Conservation (phyloP, 2,797 vertebrate genomes). For the Acanthurus tractus region DNA sequence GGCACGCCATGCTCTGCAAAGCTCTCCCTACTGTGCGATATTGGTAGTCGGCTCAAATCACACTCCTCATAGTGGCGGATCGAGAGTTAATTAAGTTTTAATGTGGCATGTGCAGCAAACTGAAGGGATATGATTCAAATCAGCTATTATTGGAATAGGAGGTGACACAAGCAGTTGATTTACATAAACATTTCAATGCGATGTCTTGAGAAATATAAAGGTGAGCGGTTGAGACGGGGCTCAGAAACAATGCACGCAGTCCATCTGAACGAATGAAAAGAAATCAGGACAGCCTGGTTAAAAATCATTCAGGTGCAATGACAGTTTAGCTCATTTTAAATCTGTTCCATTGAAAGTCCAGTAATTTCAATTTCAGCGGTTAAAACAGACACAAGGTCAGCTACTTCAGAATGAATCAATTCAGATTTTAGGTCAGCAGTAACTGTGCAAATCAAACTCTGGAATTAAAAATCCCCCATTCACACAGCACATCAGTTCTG, state of each 20-base stretch:
- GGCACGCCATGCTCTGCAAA: slow-evolving; percentile 46
- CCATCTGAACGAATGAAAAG: slow-evolving; percentile 17
- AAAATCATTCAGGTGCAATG: slow-evolving; percentile 11
- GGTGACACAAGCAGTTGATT: slow-evolving; percentile 24
- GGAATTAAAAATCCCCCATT: slow-evolving; percentile 22
- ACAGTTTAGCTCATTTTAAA: slow-evolving; percentile 21
- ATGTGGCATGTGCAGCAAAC: slow-evolving; percentile 54
- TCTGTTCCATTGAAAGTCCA: neutral
- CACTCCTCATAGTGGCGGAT: slow-evolving; percentile 52
- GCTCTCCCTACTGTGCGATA: slow-evolving; percentile 57
- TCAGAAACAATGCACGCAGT: slow-evolving; percentile 8
- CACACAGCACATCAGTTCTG: slow-evolving; percentile 12
- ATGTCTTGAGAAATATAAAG: slow-evolving; percentile 22
- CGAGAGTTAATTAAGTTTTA: slow-evolving; percentile 75
- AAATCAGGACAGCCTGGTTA: neutral
- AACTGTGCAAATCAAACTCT: slow-evolving; percentile 19
- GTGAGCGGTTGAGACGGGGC: slow-evolving; percentile 18
- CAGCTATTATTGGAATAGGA: slow-evolving; percentile 37
- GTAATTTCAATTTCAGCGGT: neutral
- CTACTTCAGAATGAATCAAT: slow-evolving; percentile 9
- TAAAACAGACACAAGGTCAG: slow-evolving; percentile 24
- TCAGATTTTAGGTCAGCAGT: slow-evolving; percentile 22
- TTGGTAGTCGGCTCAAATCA: slow-evolving; percentile 60
- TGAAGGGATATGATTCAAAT: slow-evolving; percentile 40
- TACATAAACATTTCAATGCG: slow-evolving; percentile 10